phyloP scores from a whole-genome alignment of 2,888 invertebrate genomes.

The Ophion ventricosus region DNA sequence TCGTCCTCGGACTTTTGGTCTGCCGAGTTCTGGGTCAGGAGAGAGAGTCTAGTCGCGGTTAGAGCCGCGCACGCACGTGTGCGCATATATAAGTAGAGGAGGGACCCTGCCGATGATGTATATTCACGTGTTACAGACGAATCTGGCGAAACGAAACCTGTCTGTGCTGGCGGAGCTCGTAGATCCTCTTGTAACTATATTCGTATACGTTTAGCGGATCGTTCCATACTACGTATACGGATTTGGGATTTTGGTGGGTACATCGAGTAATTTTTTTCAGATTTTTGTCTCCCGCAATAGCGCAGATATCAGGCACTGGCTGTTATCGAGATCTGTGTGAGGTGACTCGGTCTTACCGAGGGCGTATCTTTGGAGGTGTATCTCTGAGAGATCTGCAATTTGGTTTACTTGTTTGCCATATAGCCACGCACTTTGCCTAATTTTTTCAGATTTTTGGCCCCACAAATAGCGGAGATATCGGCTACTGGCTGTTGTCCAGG shows the following conservation, averaged over 20 bases:
- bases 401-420: not conserved
- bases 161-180: too few species aligned
- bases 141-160: not conserved
- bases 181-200: not conserved
- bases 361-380: not conserved
- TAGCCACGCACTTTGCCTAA: not conserved
- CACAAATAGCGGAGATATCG: not conserved
- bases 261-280: not conserved
- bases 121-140: not conserved
- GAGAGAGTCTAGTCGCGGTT: slow-evolving; percentile 20
- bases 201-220: not conserved
- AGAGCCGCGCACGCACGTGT: slow-evolving; percentile 51
- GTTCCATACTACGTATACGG: not conserved
- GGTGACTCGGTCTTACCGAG: not conserved
- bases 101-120: not conserved
- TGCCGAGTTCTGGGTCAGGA: slow-evolving; percentile 64
- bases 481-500: slow-evolving; percentile 4
- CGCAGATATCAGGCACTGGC: slow-evolving; percentile 12
- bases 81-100: not conserved
- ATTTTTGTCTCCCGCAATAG: not conserved
- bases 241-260: not conserved
- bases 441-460: not conserved
- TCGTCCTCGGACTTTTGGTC: slow-evolving; percentile 61
- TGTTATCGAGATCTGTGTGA: not conserved
- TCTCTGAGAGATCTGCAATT: not conserved